Base-by-base conservation (phyloP, 2,113 vertebrate genomes). In the Phaethornis superciliosus region DNA sequence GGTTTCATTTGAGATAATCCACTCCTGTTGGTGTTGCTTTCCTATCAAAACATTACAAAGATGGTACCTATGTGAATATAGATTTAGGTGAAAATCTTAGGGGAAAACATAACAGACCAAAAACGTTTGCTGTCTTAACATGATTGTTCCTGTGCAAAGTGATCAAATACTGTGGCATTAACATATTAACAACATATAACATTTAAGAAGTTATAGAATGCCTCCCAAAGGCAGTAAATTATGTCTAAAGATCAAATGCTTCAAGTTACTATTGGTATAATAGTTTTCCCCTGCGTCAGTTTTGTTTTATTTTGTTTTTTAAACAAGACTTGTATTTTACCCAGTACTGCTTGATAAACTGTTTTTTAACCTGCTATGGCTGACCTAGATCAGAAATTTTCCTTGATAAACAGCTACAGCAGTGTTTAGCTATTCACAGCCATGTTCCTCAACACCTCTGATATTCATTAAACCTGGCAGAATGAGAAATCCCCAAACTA, bases 401-500 rank as follows among this genome's bases (percentile, higher is more conserved):
- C 11, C 6, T 72, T 83, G 54, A 47, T 76, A 59, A 94, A 80
- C 22, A 81, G 27, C 60, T 89, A 26, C 65, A 87, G 35, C 14
- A 14, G 33, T 47, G 47, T 42, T 90, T 2, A 14, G 27, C 26
- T 87, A 42, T 80, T 95, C 84, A 64, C 59, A 90, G 30, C 90
- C 81, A 32, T 44, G 20, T 84, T 70, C 54, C 33, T 89, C 71
- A 78, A 19, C 56, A 16, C 72, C 2, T 1, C 76, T 71, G 88
- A 80, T 76, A 42, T 44, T 74, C 42, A 62, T 72, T 89, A 86
- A 83, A 82, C 54, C 42, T 12, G 12, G 64, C 54, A 62, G 44
- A 92, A 92, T 68, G 91, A 92, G 80, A 96, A 90, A 58, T 52
- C 58, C n/a, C 55, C 15, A 19, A 85, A 74, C 26, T 78, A 15